Base-by-base conservation (phyloP, 2,113 vertebrate genomes). In the Eptesicus fuscus region DNA sequence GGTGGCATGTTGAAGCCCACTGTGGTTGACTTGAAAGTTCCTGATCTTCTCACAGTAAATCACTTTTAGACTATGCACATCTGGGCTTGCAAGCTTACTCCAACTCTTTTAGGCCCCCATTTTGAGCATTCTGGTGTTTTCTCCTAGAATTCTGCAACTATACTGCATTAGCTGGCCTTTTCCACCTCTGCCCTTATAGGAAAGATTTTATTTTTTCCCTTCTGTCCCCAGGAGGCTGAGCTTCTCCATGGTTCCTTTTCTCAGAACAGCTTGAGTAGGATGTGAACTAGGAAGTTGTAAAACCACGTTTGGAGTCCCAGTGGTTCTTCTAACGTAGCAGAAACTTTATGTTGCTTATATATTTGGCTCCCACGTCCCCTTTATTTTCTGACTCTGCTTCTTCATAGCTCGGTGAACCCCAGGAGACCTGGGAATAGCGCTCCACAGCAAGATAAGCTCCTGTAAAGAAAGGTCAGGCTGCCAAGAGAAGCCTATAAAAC, bases 381-480 rank as follows among this genome's bases (percentile, higher is more conserved):
- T 67, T 83, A 77, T 71, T 94, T 94, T 71, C 25, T 37, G 30
- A 71, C 17, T 80, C 5, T 90, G n/a, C 74, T 77, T 49, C 70
- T 76, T 92, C 47, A 70, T 30, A 70, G 78, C 8, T 85, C 35
- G 88, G 65, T 82, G 82, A 88, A 18, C 44, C n/a, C 25, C 53
- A 77, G 63, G 88, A 88, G 84, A 40, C 13, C 77, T 49, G 20
- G 35, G 23, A 90, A 90, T 47, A 59, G 3, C 76, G 35, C 5
- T 77, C 49, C 18, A 35, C 32, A 67, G 86, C 51, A 76, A 96
- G 95, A 93, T 95, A 95, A 92, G 73, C 93, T 49, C 35, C 73
- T 71, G 22, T 59, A n/a, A 85, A 14, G 47, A 95, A 97, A 96
- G 96, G 92, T 96, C 93, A 95, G 14, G 47, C 42, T 71, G 5